A percentile compares a stretch with the other conserved stretches of the same genome.
These are phyloP conservation scores for Tamias sibiricus DNA, from an alignment of 2,113 vertebrate species.

Conservation along the genomic window DNA sequence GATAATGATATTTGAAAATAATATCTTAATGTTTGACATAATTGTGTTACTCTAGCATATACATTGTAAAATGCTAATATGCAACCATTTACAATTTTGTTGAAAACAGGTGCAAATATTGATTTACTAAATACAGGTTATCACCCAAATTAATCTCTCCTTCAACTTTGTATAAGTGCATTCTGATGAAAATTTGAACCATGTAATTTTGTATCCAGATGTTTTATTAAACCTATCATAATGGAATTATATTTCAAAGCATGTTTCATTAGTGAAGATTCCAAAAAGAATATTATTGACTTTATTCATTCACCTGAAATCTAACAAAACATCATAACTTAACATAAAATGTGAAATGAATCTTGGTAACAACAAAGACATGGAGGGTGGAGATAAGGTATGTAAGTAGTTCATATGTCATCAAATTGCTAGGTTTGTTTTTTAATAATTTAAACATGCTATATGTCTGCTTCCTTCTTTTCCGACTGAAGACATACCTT, in stretches of 20 bases:
- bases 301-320: neutral
- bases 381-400: neutral
- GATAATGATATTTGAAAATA: neutral
- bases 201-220: neutral
- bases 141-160: neutral
- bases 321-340: neutral
- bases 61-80: neutral
- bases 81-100: neutral
- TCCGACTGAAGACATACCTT: neutral
- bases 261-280: neutral
- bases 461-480: neutral
- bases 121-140: neutral
- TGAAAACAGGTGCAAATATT: neutral
- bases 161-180: neutral
- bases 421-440: neutral
- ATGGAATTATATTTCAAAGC: neutral
- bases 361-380: neutral
- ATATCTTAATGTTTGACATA: neutral
- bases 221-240: neutral
- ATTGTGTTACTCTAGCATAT: neutral
- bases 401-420: neutral
- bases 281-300: neutral
- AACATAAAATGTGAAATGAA: neutral
- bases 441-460: neutral
- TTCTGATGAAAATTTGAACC: neutral